phyloP scores from a whole-genome alignment of 2,888 invertebrate genomes.

The Steromphala cineraria region DNA sequence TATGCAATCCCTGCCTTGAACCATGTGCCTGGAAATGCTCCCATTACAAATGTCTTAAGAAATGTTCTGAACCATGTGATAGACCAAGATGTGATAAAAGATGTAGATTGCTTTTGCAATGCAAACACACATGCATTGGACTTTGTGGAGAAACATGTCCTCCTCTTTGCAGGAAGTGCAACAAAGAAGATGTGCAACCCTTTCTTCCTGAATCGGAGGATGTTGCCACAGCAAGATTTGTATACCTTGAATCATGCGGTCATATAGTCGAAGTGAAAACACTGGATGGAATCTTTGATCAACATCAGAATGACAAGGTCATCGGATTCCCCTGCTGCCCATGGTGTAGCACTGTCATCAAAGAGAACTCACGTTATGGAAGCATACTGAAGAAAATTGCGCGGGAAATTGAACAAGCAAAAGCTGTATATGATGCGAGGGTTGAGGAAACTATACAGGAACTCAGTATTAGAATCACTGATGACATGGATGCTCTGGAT shows the following conservation, averaged over 20 bases:
- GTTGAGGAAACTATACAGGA: too few relatives aligned
- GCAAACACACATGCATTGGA: slow-evolving; percentile 81
- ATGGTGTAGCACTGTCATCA: slow-evolving; percentile 79
- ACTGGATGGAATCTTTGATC: slow-evolving; percentile 75
- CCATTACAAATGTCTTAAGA: slow-evolving; percentile 55
- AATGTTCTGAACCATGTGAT: slow-evolving; percentile 73
- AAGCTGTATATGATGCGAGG: slow-evolving; percentile 9
- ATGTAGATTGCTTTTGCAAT: slow-evolving; percentile 67
- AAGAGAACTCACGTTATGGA: slow-evolving; percentile 80
- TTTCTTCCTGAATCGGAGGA: slow-evolving; percentile 76
- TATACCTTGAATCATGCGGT: slow-evolving; percentile 58
- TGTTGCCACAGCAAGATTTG: slow-evolving; percentile 77
- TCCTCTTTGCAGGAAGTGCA: slow-evolving; percentile 79
- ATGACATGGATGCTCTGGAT: too few relatives aligned
- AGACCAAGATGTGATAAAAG: slow-evolving; percentile 54
- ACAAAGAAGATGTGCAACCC: slow-evolving; percentile 52
- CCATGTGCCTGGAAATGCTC: slow-evolving; percentile 71
- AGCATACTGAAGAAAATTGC: slow-evolving; percentile 76
- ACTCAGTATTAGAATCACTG: too few relatives aligned
- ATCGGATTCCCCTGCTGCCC: slow-evolving; percentile 77
- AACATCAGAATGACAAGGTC: slow-evolving; percentile 58
- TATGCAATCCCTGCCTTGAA: slow-evolving; percentile 69
- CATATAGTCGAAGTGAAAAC: slow-evolving; percentile 70
- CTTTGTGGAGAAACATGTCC: slow-evolving; percentile 85
- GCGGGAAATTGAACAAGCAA: slow-evolving; percentile 69